Conservation (phyloP, 2,113 vertebrate species). For the Craseonycteris thonglongyai region DNA sequence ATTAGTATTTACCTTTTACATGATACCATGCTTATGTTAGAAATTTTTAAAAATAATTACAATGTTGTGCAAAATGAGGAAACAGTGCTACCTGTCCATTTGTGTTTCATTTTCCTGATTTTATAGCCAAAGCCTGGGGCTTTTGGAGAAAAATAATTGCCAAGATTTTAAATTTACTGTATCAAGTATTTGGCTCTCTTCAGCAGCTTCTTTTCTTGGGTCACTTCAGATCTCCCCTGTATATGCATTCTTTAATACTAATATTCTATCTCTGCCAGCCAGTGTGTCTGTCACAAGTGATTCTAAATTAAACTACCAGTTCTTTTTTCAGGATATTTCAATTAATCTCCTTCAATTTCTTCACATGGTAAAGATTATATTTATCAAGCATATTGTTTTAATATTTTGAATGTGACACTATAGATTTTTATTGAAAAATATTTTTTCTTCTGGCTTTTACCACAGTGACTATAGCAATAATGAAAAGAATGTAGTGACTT, state of each 20-base stretch:
- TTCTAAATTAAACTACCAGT: conserved; percentile 30
- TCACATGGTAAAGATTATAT: not conserved
- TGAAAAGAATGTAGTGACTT: not conserved
- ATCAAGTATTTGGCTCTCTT: not conserved
- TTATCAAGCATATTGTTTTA: not conserved
- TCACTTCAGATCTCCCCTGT: not conserved
- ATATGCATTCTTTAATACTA: not conserved
- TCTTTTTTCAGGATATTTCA: not conserved
- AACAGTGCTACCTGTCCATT: not conserved
- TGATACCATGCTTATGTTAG: not conserved
- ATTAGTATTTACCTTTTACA: not conserved
- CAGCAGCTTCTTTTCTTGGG: not conserved
- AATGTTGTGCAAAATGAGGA: not conserved
- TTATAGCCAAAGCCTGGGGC: not conserved
- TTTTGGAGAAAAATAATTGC: not conserved
- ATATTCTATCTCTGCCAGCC: not conserved
- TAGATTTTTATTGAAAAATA: not conserved
- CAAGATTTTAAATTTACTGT: not conserved
- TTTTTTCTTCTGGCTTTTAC: not conserved
- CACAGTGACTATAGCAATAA: not conserved
- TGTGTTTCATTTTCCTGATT: not conserved
- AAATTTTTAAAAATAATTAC: not conserved
- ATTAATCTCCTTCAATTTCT: not conserved
- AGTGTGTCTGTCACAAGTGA: conserved; percentile 8
- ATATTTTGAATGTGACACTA: not conserved